Evolutionary conservation across 2,113 vertebrate species (phyloP).

Genomic region (Periophthalmodon schlosseri): DNA sequence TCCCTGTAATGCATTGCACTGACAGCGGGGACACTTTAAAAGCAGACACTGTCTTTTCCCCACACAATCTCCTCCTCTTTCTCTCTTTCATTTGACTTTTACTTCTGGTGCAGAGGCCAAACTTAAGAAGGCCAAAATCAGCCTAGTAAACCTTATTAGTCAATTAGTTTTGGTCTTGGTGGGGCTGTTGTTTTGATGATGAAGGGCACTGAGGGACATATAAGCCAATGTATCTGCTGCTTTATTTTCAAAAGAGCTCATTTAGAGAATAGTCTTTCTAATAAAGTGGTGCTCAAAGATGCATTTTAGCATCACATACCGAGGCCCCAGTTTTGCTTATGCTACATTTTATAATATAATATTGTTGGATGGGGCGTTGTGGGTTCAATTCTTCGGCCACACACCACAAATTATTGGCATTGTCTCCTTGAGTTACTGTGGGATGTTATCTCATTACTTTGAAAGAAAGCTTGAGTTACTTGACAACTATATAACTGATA

Average conservation of each 20-base stretch:
- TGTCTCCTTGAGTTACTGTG: background rate
- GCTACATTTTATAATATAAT: background rate
- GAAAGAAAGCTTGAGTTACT: background rate
- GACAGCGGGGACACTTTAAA: slow-evolving; percentile 68
- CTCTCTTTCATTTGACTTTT: slow-evolving; percentile 62
- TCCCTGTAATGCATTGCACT: slow-evolving; percentile 67
- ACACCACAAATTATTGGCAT: background rate
- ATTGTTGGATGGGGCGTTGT: background rate
- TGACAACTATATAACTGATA: too few species aligned
- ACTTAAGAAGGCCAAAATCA: slow-evolving; percentile 39
- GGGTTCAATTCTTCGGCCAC: background rate
- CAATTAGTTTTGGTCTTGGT: slow-evolving; percentile 27
- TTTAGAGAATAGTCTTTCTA: background rate
- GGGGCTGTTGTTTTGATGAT: slow-evolving; percentile 11
- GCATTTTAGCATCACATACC: background rate
- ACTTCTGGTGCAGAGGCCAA: slow-evolving; percentile 28
- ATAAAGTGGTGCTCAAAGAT: slow-evolving; percentile 2
- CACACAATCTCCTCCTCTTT: slow-evolving; percentile 34
- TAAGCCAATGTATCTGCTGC: background rate
- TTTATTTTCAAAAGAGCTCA: slow-evolving; percentile 1
- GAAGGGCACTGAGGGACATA: slow-evolving; percentile 4
- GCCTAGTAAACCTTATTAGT: slow-evolving; percentile 27
- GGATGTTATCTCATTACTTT: background rate
- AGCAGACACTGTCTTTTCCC: slow-evolving; percentile 44
- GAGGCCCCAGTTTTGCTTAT: slow-evolving; percentile 1